Evolutionary conservation across 2,797 vertebrate genomes (phyloP).

Genomic region (Coranthus polyacanthus): DNA sequence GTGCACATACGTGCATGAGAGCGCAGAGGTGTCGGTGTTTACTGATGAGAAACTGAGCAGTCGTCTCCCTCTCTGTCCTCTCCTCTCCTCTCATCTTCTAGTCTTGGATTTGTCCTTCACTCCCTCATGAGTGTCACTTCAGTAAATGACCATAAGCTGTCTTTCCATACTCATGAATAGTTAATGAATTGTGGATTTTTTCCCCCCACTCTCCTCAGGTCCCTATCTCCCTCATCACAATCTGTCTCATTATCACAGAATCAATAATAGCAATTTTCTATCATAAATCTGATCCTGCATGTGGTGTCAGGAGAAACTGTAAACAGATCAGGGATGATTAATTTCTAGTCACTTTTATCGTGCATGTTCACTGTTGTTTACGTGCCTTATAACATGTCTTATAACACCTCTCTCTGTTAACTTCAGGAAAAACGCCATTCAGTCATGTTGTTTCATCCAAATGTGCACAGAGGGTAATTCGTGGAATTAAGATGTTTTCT

Average conservation of each 20-base stretch:
- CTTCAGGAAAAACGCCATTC: not conserved
- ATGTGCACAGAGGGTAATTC: conserved; percentile 20
- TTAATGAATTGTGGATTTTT: conserved; percentile 71
- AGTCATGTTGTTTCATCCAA: conserved; percentile 9
- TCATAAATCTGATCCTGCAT: conserved; percentile 64
- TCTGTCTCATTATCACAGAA: conserved; percentile 66
- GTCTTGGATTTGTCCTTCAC: conserved; percentile 72
- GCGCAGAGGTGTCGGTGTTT: conserved; percentile 54
- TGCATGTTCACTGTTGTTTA: no score
- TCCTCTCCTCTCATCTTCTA: conserved; percentile 41
- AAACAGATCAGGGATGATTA: conserved; percentile 50
- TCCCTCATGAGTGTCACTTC: conserved; percentile 70
- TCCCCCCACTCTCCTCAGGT: conserved; percentile 7
- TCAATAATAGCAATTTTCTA: conserved; percentile 70
- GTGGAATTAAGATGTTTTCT: conserved; percentile 51
- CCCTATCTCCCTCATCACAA: conserved; percentile 57
- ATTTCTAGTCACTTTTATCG: conserved; percentile 30
- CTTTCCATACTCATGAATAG: conserved; percentile 78
- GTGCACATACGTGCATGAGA: conserved; percentile 7
- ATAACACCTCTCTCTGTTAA: conserved; percentile 4
- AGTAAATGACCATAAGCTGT: conserved; percentile 77
- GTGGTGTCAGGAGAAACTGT: conserved; percentile 51
- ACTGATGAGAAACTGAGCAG: conserved; percentile 53
- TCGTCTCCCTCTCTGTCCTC: conserved; percentile 19
- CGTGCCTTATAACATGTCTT: no score